phyloP scores from a whole-genome alignment of 1,140 invertebrate species.

The Epicauta chinensis region DNA sequence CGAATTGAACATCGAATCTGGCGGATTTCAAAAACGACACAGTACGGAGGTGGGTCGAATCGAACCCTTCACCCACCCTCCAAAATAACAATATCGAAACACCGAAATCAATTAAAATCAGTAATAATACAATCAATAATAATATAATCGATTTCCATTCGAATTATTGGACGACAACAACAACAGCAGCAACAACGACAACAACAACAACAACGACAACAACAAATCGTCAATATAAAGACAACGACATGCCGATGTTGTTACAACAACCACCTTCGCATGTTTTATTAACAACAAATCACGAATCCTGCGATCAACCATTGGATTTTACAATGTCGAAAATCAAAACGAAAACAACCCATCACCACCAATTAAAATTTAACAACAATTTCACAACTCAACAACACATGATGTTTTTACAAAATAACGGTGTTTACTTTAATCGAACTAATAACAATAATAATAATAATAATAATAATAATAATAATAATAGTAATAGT shows the following conservation, averaged over 20 bases:
- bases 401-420: conserved; percentile 40
- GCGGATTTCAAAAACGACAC: conserved; percentile 42
- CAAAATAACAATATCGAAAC: conserved; percentile 33
- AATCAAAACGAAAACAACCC: conserved; percentile 40
- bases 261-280: conserved; percentile 40
- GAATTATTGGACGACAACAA: conserved; percentile 31
- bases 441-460: conserved; percentile 37
- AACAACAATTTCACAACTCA: conserved; percentile 34
- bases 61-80: conserved; percentile 37
- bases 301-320: conserved; percentile 40
- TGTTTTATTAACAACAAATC: conserved; percentile 31
- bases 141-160: conserved; percentile 33
- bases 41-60: conserved; percentile 42
- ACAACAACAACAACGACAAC: conserved; percentile 42
- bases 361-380: conserved; percentile 36
- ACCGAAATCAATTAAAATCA: conserved; percentile 25
- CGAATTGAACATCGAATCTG: conserved; percentile 35
- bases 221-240: conserved; percentile 25
- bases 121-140: conserved; percentile 41
- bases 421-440: conserved; percentile 39
- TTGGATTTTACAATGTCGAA: conserved; percentile 47
- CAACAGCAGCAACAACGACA: conserved; percentile 33
- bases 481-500: no score
- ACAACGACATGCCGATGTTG: conserved; percentile 43
- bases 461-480: no score